Evolutionary conservation across 2,888 invertebrate genomes (phyloP).

Genomic region (Morpho achilles): DNA sequence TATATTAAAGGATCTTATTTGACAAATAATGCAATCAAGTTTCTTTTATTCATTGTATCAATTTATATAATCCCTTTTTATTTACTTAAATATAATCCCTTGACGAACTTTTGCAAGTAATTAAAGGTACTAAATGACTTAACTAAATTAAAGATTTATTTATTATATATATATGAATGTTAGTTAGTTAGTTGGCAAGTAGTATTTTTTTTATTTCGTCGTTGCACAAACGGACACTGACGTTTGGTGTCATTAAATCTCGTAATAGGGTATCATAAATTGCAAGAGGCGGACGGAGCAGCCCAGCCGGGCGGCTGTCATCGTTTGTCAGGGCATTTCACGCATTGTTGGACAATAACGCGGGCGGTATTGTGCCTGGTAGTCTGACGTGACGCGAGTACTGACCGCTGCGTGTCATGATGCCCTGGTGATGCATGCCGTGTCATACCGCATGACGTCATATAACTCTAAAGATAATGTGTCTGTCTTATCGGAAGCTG

Average conservation of each 20-base stretch:
- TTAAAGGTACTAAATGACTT: too few species aligned
- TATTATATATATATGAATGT: too few species aligned
- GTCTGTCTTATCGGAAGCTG: too few species aligned
- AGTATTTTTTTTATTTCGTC: background rate
- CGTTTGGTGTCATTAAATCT: conserved; percentile 77
- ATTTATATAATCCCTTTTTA: too few species aligned
- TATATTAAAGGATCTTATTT: too few species aligned
- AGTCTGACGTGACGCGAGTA: conserved; percentile 43
- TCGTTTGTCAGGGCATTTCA: conserved; percentile 80
- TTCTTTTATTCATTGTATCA: too few species aligned
- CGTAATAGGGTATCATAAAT: conserved; percentile 79
- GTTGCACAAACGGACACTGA: conserved; percentile 34
- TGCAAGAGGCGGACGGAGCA: conserved; percentile 68
- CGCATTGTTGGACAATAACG: conserved; percentile 79
- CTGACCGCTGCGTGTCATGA: conserved; percentile 45
- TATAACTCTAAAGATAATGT: too few species aligned
- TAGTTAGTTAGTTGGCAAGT: too few species aligned
- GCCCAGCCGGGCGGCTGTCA: conserved; percentile 72
- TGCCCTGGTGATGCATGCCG: conserved; percentile 35
- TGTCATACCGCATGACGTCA: conserved; percentile 29
- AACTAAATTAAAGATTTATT: too few species aligned
- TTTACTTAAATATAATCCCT: too few species aligned
- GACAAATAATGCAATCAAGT: too few species aligned
- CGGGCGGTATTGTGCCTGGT: conserved; percentile 54
- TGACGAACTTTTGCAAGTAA: too few species aligned